Base-by-base conservation (phyloP, 2,888 invertebrate genomes). In the Muscina levida region DNA sequence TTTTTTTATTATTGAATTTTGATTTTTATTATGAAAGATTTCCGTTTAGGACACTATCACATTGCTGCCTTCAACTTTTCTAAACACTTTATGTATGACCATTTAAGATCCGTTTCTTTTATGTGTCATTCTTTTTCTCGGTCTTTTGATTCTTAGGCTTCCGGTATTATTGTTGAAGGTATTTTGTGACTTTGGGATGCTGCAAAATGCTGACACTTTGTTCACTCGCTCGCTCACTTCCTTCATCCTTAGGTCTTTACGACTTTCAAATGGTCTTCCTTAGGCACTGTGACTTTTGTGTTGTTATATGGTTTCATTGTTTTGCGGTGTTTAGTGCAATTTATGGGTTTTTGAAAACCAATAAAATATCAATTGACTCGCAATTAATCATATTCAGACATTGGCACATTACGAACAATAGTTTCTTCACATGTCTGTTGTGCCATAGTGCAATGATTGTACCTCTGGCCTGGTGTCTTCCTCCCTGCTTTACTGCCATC, bases 291-390 rank as follows among this genome's bases (percentile, higher is more conserved):
- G 31, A 31, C 31, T 31, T n/a, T 31, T 31, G 44, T 44, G 44
- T 4, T 10, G 65, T 66, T 72, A 19, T 66, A 75, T 19, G 48
- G 44, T 70, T 80, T 68, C 68, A 53, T 72, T 77, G 74, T 80
- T 73, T 31, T 66, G 17, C 65, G 51, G 53, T 67, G 73, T 81
- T 81, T 67, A 74, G 59, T 72, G 74, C 77, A 81, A 81, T 81
- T 81, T 81, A 81, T 81, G 77, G 71, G 44, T 67, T 53, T 81
- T 81, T 71, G 48, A 71, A 71, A 82, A 73, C 78, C 79, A 88
- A 88, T 88, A 88, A 88, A 88, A 88, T 87, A 87, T 88, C 88
- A 87, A 87, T 88, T 87, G 88, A 87, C 85, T 86, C 71, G 86
- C 88, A 88, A 88, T 88, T 88, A 87, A 88, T 88, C 87, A 88